These are phyloP conservation scores for Ascidia mentula DNA, from an alignment of 23 tunicate genomes.

Conservation along the genomic window DNA sequence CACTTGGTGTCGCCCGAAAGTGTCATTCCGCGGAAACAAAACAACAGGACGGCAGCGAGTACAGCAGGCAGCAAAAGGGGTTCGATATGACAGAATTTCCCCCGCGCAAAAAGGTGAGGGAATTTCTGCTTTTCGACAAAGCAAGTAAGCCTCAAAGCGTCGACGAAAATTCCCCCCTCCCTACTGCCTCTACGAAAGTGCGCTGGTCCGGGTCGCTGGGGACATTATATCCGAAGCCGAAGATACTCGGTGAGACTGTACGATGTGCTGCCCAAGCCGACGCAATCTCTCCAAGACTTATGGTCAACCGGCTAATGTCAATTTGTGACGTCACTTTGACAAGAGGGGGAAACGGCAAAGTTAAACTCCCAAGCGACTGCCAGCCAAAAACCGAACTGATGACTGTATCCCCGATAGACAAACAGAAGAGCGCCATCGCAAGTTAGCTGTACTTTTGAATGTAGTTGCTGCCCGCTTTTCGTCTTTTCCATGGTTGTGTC, in stretches of 20 bases:
- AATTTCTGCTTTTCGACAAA: slow-evolving; percentile 5
- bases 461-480: too few species aligned
- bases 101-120: background rate
- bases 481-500: too few species aligned
- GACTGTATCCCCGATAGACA: slow-evolving; percentile 20
- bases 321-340: background rate
- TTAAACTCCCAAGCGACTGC: background rate
- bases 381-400: background rate
- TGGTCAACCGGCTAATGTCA: slow-evolving; percentile 5
- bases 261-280: slow-evolving; percentile 7
- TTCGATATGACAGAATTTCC: background rate
- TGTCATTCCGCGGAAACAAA: slow-evolving; percentile 3
- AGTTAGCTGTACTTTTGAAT: too few species aligned
- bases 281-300: background rate
- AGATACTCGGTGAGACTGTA: background rate
- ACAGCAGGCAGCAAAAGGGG: background rate
- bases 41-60: slow-evolving; percentile 3
- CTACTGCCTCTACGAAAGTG: slow-evolving; percentile 13
- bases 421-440: slow-evolving; percentile 14
- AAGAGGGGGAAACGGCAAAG: background rate
- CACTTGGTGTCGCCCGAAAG: slow-evolving; percentile 7
- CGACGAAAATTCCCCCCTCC: background rate
- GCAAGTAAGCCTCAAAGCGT: background rate
- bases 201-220: slow-evolving; percentile 55
- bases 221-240: slow-evolving; percentile 32